Evolutionary conservation across 2,113 vertebrate genomes (phyloP).

Genomic region (Procavia capensis): DNA sequence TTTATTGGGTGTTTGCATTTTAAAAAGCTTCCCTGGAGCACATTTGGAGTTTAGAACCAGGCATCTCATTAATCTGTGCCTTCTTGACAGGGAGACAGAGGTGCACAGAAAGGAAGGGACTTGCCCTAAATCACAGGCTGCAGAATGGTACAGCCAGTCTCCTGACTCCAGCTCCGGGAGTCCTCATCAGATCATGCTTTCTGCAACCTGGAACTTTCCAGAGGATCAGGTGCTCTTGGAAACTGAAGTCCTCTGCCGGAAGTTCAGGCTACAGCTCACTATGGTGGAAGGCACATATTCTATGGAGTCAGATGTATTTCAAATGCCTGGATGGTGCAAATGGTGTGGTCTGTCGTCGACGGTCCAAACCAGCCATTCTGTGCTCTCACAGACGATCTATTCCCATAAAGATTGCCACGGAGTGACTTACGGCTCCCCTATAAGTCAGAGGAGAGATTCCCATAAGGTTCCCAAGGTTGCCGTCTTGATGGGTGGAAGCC

Average conservation of each 20-base stretch:
- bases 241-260: neutral
- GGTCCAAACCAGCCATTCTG: too few relatives aligned
- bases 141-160: neutral
- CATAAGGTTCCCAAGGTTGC: too few relatives aligned
- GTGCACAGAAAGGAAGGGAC: too few relatives aligned
- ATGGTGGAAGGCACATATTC: neutral
- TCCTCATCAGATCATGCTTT: neutral
- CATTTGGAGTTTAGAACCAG: neutral
- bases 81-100: neutral
- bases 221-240: neutral
- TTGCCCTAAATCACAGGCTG: neutral
- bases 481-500: too few relatives aligned
- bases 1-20: neutral
- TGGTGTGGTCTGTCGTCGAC: too few relatives aligned
- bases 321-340: too few relatives aligned
- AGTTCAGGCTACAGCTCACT: neutral
- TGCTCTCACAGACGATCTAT: too few relatives aligned
- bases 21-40: neutral
- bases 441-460: too few relatives aligned
- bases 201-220: neutral
- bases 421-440: too few relatives aligned
- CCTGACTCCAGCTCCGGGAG: neutral
- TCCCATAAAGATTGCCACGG: too few relatives aligned
- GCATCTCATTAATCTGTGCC: neutral
- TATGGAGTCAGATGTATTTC: neutral